Percentiles rank a stretch among this genome's conserved stretches.
These are phyloP conservation scores for Halictus ligatus DNA, from an alignment of 2,888 invertebrate genomes.

Conservation along the genomic window DNA sequence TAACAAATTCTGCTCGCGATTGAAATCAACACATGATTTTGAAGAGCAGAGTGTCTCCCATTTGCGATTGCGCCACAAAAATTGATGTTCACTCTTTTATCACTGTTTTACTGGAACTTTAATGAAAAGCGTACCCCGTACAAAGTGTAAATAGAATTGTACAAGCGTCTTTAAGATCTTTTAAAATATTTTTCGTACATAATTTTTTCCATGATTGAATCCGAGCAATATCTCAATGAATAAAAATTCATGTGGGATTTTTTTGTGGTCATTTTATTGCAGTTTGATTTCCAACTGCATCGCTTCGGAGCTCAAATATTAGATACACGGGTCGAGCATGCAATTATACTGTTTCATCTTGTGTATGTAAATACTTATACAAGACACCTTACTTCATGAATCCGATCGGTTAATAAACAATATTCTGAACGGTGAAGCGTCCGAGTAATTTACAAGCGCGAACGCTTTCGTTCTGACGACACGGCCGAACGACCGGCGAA, in stretches of 20 bases:
- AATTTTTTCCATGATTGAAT: background rate
- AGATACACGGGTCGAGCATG: background rate
- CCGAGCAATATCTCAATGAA: background rate
- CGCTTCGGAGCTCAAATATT: background rate
- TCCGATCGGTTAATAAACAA: background rate
- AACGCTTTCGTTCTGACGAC: slow-evolving; percentile 14
- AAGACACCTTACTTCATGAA: background rate
- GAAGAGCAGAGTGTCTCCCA: background rate
- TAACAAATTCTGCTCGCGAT: background rate
- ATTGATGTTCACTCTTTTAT: background rate
- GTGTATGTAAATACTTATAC: background rate
- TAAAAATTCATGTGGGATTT: background rate
- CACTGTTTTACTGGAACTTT: background rate
- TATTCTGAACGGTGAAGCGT: background rate
- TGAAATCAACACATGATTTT: background rate
- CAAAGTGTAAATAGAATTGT: background rate
- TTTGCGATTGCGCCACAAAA: background rate
- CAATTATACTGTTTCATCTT: background rate
- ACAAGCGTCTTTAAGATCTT: background rate
- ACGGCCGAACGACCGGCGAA: background rate
- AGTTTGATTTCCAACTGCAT: background rate
- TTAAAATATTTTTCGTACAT: no score
- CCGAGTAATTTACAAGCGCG: background rate
- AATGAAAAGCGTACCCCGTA: background rate
- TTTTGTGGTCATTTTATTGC: background rate